phyloP scores from a whole-genome alignment of 1,140 invertebrate genomes.

The Cephus cinctus region DNA sequence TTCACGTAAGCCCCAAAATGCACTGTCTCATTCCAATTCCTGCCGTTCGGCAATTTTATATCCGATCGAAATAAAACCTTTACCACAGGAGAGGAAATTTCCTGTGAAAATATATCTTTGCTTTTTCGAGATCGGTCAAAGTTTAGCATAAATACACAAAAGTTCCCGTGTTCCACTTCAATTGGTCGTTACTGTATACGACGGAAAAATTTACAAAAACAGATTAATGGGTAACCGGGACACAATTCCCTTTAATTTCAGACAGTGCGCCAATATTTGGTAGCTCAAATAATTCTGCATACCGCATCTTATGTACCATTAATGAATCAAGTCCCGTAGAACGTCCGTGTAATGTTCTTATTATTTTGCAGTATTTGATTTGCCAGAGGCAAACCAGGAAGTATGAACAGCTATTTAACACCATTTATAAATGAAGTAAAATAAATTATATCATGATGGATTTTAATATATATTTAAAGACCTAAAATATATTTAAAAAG shows the following conservation, averaged over 20 bases:
- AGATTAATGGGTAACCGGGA: not conserved
- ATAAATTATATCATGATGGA: conserved; percentile 13
- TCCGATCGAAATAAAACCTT: too few relatives aligned
- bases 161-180: too few relatives aligned
- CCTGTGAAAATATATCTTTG: too few relatives aligned
- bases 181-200: too few relatives aligned
- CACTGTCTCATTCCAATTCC: too few relatives aligned
- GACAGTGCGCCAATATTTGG: conserved; percentile 23
- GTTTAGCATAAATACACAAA: too few relatives aligned
- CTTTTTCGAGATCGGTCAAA: too few relatives aligned
- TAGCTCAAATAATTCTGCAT: conserved; percentile 14
- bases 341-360: conserved; percentile 20
- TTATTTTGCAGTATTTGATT: conserved; percentile 20
- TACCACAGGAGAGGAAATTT: too few relatives aligned
- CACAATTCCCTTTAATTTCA: conserved; percentile 25
- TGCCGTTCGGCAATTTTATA: too few relatives aligned
- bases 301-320: conserved; percentile 20
- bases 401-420: conserved; percentile 23
- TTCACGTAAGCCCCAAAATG: too few relatives aligned
- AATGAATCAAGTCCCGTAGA: conserved; percentile 15
- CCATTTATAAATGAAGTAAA: conserved; percentile 24
- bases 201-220: conserved; percentile 19
- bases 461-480: conserved; percentile 19
- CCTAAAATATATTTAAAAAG: conserved; percentile 17
- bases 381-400: conserved; percentile 21